Base-by-base conservation (phyloP, 2,888 invertebrate genomes). In the Erebia palarica region DNA sequence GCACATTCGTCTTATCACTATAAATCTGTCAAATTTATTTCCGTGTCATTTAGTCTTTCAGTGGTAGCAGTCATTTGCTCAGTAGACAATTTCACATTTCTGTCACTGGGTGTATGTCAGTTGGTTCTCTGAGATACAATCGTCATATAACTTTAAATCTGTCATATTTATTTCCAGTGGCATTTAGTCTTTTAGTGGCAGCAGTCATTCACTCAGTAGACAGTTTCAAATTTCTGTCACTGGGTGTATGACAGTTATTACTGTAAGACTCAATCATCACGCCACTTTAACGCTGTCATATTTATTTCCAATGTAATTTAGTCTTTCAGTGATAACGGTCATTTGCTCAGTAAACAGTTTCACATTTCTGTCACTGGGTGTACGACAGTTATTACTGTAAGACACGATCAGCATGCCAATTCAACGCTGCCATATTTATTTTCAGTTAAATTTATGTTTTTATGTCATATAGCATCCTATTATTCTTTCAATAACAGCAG, bases 61-160 rank as follows among this genome's bases (percentile, higher is more conserved):
- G 67, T 66, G 44, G 59, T 21, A 69, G 73, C 68, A 47, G 58
- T 68, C 16, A 42, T 21, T 21, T 3, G 3, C 73, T 70, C 73
- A 77, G 77, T 73, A 75, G 73, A 74, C 75, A 79, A 53, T 68
- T 75, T 77, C 61, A 59, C 9, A 18, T 74, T 75, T 75, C 72
- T 82, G 80, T 83, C 85, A 86, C 85, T 86, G 86, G 85, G 83
- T 79, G 70, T 76, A 72, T 74, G 71, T 74, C 65, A 18, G 61
- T 61, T 61, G 44, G 16, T 16, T 1, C 18, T 61, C 44, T 42
- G 16, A n/a, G 16, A 60, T 3, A 1, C n/a, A 11, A 3, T 36
- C 3, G 3, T 49, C 49, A 3, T 49, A 5, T 2, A 1, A 14
- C 14, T 49, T 13, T 14, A n/a, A 13, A 0, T 0, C n/a, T 53